Conservation (phyloP, 1,140 invertebrate species). For the Apocrypta bakeri region DNA sequence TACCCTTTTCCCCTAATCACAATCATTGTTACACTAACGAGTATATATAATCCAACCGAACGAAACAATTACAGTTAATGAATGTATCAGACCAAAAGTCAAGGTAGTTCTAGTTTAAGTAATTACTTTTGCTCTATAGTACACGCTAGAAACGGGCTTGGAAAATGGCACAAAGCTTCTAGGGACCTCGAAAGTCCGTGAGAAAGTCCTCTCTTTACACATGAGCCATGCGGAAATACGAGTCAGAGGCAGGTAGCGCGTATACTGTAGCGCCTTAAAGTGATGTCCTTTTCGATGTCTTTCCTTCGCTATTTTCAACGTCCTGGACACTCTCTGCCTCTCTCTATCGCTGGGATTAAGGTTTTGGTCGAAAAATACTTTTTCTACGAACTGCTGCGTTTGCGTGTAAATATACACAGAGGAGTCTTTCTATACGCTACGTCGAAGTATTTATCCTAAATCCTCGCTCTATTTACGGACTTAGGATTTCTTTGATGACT, state of each 20-base stretch:
- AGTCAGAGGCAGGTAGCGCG: background rate
- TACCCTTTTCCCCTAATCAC: background rate
- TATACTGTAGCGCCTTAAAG: too few relatives aligned
- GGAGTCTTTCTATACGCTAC: background rate
- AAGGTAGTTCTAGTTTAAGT: background rate
- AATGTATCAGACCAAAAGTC: background rate
- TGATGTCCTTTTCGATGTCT: background rate
- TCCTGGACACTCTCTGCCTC: background rate
- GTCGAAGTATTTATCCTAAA: background rate
- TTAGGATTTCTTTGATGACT: background rate
- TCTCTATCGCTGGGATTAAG: background rate
- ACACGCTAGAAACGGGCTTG: background rate
- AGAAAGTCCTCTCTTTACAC: background rate
- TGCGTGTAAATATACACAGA: background rate
- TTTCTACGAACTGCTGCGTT: background rate
- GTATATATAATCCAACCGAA: background rate
- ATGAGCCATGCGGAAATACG: background rate
- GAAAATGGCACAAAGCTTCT: background rate
- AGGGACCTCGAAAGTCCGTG: too few relatives aligned
- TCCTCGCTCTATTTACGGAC: background rate
- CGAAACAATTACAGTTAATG: background rate
- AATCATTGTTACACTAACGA: background rate
- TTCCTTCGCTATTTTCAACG: background rate
- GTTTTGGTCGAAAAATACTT: background rate
- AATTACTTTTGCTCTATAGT: background rate